Conservation (phyloP, 2,113 vertebrate genomes). For the Catharus bicknelli region DNA sequence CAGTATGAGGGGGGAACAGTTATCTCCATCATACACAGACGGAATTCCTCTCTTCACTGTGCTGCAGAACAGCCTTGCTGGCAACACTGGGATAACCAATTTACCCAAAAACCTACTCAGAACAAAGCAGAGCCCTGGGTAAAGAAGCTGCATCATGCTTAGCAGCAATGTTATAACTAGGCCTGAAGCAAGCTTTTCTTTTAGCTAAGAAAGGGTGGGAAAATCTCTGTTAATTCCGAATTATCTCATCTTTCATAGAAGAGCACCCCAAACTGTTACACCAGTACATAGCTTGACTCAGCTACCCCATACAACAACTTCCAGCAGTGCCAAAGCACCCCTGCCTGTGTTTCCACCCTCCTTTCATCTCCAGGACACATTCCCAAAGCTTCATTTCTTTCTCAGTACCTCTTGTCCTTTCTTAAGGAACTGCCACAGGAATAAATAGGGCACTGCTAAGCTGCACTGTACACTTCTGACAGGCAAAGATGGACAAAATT, state of each 20-base stretch:
- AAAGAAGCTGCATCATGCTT: not conserved
- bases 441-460: not conserved
- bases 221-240: not conserved
- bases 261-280: not conserved
- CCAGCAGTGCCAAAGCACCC: not conserved
- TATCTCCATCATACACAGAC: too few species aligned
- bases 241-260: not conserved
- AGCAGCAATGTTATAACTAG: not conserved
- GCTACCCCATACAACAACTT: not conserved
- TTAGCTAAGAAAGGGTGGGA: not conserved
- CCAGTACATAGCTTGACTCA: rapidly evolving
- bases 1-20: not conserved
- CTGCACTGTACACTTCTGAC: not conserved
- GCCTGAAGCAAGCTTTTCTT: not conserved
- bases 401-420: not conserved
- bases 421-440: not conserved
- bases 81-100: not conserved
- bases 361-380: not conserved
- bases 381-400: not conserved
- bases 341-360: not conserved
- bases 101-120: not conserved
- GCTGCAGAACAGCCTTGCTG: rapidly evolving
- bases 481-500: not conserved
- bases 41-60: not conserved
- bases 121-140: not conserved